Evolutionary conservation across 2,797 vertebrate species (phyloP), one percentile per base, ranked within the genome.

Genomic region (Poeciliopsis gracilis): DNA sequence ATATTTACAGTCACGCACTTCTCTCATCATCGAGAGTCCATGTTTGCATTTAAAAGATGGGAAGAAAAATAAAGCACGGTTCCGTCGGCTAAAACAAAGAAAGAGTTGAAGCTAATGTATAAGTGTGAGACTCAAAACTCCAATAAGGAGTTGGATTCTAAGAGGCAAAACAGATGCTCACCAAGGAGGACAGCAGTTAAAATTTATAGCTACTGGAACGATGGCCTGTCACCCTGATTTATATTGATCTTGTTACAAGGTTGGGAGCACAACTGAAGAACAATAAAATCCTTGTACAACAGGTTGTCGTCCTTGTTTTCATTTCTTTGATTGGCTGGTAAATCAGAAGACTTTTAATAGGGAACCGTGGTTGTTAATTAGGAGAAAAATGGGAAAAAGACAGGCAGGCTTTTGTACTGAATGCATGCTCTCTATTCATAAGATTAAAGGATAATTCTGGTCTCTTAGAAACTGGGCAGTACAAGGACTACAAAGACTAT

Each of bases 271-370:
- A 38, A 43, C 0, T 46, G 51, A 47, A 61, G 20, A 72, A 77
- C 12, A 70, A 70, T 70, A 51, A 23, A 82, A 77, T 75, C 41
- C 47, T 33, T 67, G 57, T 55, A 55, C 43, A 7, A 25, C 49
- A 75, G 28, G 53, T 76, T 66, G 25, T 63, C 81, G 63, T 72
- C 74, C 77, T 61, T 72, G 13, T 70, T 12, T 36, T 9, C n/a
- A 53, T 63, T 0, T 79, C 1, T 9, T 61, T 71, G 67, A 73
- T 84, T 79, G 71, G 76, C 25, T 25, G 47, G 3, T 57, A 20
- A 63, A 67, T n/a, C 0, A 51, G 71, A 76, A 74, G 18, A 55
- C 5, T 69, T 41, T 75, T 53, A 23, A 61, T 25, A 61, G 72
- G 28, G 33, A 81, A 66, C 10, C 18, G 1, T 9, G 41, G 25